Evolutionary conservation across 2,888 invertebrate genomes (phyloP).

Genomic region (Dorcus hopei): DNA sequence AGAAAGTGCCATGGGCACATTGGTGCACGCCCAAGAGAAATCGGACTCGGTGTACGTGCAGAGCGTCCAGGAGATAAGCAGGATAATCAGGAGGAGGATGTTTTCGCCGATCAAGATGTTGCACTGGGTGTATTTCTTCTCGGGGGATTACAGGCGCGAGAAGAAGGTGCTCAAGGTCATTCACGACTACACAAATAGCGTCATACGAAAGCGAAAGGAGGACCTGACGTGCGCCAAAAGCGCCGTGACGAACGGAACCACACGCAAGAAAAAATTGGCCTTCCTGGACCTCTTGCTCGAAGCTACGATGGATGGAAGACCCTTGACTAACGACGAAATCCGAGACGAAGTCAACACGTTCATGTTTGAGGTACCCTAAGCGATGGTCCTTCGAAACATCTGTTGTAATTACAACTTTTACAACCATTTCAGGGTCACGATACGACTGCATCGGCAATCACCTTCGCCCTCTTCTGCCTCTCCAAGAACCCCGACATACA

Average conservation of each 20-base stretch:
- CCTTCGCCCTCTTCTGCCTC: slow-evolving; percentile 41
- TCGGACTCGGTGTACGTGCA: slow-evolving; percentile 67
- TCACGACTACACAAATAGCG: slow-evolving; percentile 39
- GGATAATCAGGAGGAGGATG: slow-evolving; percentile 26
- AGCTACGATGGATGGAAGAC: background rate
- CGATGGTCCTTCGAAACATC: background rate
- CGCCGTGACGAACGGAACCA: slow-evolving; percentile 17
- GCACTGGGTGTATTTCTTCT: slow-evolving; percentile 50
- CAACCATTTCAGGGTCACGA: slow-evolving; percentile 41
- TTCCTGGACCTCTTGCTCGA: background rate
- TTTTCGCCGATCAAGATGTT: slow-evolving; percentile 51
- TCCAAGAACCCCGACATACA: slow-evolving; percentile 29
- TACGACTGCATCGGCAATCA: slow-evolving; percentile 44
- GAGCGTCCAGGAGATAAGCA: slow-evolving; percentile 56
- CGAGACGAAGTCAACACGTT: background rate
- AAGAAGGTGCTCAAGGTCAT: slow-evolving; percentile 48
- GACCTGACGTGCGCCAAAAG: slow-evolving; percentile 6
- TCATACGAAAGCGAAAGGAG: slow-evolving; percentile 51
- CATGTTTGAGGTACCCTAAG: slow-evolving; percentile 24
- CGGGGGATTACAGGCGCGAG: slow-evolving; percentile 57
- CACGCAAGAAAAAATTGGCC: slow-evolving; percentile 36
- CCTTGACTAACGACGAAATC: background rate
- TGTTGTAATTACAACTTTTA: background rate
- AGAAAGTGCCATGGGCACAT: slow-evolving; percentile 70
- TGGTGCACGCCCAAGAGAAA: slow-evolving; percentile 66